Evolutionary conservation across 1,140 invertebrate species (phyloP), one percentile per base, ranked within the genome.

Genomic region (Drosophila subobscura): DNA sequence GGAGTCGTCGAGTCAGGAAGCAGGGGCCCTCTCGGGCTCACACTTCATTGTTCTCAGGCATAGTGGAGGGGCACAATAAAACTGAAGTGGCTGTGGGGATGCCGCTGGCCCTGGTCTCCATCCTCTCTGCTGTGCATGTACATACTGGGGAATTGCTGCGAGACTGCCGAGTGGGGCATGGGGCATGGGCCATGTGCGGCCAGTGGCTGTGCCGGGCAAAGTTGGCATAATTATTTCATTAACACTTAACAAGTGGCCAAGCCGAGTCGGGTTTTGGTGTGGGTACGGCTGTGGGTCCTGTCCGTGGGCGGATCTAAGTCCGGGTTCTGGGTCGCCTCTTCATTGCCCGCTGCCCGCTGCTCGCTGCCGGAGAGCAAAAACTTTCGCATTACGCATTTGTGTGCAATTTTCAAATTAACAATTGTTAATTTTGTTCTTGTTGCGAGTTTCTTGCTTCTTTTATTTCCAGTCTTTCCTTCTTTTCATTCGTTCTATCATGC

Each of bases 161-260:
- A 12, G 33, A 10, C 33, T 47, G 42, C 6, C 20, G 23, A 37
- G 33, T 37, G 41, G 27, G 47, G 33, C 40, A 50, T 55, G 58
- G 68, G 60, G 33, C 33, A 55, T 55, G 52, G 68, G 70, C 53
- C 70, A 73, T 73, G 71, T 67, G 72, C 61, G 45, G 61, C 49
- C 50, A 57, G 40, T 52, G 68, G 45, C 37, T 71, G 37, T 50
- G 61, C 68, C 52, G 46, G 57, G 47, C 57, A 88, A 88, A 89
- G 84, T 88, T 88, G 79, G 83, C 83, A 88, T 88, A 88, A 88
- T 88, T 88, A 88, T 88, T 88, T 88, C 83, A 88, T 88, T 88
- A 88, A 88, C 83, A 88, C 83, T 88, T 88, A 88, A 88, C 83
- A 88, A 88, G 83, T 89, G 83, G 75, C 78, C 66, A 77, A 78